These are phyloP conservation scores for Pachycephala philippinensis DNA, from an alignment of 2,113 vertebrate genomes.

Conservation along the genomic window DNA sequence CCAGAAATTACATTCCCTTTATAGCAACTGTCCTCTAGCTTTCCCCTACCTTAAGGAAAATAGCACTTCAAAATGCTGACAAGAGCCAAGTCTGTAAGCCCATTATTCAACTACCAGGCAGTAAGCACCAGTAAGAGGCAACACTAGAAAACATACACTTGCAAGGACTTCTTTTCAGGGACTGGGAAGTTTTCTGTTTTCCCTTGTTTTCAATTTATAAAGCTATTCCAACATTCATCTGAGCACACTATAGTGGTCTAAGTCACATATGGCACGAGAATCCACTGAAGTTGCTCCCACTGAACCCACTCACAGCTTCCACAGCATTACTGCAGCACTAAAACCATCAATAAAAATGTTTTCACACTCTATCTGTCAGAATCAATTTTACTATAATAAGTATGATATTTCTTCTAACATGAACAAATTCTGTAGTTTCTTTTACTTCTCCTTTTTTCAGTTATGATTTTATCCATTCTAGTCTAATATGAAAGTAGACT, in stretches of 20 bases:
- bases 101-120: not conserved
- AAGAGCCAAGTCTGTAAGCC: not conserved
- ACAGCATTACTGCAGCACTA: not conserved
- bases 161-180: not conserved
- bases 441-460: not conserved
- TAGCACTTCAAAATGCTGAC: not conserved
- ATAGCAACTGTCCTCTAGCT: not conserved
- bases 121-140: not conserved
- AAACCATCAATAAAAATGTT: not conserved
- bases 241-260: not conserved
- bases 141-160: not conserved
- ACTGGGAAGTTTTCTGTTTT: not conserved
- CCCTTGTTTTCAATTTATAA: not conserved
- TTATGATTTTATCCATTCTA: not conserved
- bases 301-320: no score
- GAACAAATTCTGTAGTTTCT: not conserved
- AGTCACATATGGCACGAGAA: accelerated
- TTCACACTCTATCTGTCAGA: not conserved
- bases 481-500: not conserved
- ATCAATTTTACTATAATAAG: not conserved
- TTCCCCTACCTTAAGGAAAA: not conserved
- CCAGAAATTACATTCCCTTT: not conserved
- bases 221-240: not conserved
- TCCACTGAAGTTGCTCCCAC: not conserved
- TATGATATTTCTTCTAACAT: not conserved